Percentiles rank a stretch among this genome's conserved stretches.
Evolutionary conservation across 2,797 vertebrate genomes (phyloP).

Genomic region (Cynodonichthys magdalenae): DNA sequence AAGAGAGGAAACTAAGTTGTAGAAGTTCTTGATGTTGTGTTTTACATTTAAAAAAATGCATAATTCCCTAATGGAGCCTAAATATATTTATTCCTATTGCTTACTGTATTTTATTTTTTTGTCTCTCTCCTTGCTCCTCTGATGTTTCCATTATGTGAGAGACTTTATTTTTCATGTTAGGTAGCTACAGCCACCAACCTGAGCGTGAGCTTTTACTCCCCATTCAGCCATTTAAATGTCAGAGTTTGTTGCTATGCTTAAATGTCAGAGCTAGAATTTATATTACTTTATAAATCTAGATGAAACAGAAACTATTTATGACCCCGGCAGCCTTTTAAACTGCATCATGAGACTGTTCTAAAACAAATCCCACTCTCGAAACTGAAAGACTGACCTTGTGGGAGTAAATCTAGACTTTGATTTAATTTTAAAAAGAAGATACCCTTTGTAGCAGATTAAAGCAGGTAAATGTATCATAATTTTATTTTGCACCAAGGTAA

Average conservation of each 20-base stretch:
- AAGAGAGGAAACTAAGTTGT: conserved; percentile 41
- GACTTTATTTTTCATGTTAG: conserved; percentile 13
- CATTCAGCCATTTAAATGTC: conserved; percentile 29
- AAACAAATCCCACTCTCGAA: conserved; percentile 18
- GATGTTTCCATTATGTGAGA: conserved; percentile 66
- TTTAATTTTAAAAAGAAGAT: too few species aligned
- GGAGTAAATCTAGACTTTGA: not conserved
- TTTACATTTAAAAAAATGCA: conserved; percentile 32
- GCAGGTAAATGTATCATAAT: too few species aligned
- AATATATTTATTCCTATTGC: conserved; percentile 36
- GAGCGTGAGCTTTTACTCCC: conserved; percentile 4
- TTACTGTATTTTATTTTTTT: conserved; percentile 39
- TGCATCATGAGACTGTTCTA: conserved; percentile 9
- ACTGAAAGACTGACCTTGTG: conserved; percentile 27
- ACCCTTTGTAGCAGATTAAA: too few species aligned
- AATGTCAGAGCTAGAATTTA: conserved; percentile 20
- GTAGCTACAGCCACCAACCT: conserved; percentile 15
- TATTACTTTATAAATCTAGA: conserved; percentile 13
- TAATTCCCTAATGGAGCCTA: conserved; percentile 24
- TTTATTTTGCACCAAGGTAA: too few species aligned
- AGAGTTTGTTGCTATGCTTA: conserved; percentile 14
- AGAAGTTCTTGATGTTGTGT: conserved; percentile 12
- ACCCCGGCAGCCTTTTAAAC: conserved; percentile 16
- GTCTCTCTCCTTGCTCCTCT: conserved; percentile 45
- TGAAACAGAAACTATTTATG: conserved; percentile 24